Conservation (phyloP, 1,140 invertebrate genomes). For the Macrocentrus cingulum region DNA sequence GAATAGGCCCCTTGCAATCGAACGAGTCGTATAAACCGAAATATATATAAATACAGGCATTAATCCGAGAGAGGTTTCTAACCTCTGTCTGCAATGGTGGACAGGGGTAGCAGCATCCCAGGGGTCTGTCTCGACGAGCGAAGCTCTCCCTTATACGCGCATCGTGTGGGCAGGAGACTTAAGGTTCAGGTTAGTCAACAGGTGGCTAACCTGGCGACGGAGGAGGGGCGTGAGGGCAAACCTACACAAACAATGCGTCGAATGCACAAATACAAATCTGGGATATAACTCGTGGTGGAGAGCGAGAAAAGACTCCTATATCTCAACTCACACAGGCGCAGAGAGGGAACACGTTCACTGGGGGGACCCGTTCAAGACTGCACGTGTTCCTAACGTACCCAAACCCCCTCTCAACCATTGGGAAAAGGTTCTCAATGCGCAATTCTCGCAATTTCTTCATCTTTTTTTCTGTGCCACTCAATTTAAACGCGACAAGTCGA, state of each 20-base stretch:
- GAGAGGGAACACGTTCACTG: slow-evolving; percentile 47
- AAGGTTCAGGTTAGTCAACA: slow-evolving; percentile 53
- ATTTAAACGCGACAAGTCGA: neutral
- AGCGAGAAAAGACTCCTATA: slow-evolving; percentile 40
- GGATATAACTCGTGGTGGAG: slow-evolving; percentile 42
- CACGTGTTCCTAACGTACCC: slow-evolving; percentile 59
- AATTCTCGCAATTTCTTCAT: neutral
- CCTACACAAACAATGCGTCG: slow-evolving; percentile 56
- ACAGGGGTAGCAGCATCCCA: slow-evolving; percentile 39
- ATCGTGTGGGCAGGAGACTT: slow-evolving; percentile 31
- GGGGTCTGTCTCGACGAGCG: slow-evolving; percentile 6
- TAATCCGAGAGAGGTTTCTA: slow-evolving; percentile 39
- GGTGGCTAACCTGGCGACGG: slow-evolving; percentile 55
- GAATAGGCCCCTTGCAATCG: no score
- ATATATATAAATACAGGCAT: neutral
- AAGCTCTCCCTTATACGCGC: slow-evolving; percentile 8
- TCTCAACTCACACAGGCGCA: slow-evolving; percentile 52
- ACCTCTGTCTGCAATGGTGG: slow-evolving; percentile 37
- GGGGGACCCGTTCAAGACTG: slow-evolving; percentile 52
- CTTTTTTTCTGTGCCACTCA: neutral
- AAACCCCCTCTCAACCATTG: slow-evolving; percentile 43
- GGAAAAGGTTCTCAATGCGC: slow-evolving; percentile 50
- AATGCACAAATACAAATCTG: slow-evolving; percentile 57
- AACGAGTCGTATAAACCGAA: neutral
- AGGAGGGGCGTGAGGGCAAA: slow-evolving; percentile 41